Conservation (phyloP, 2,113 vertebrate species). For the Cercocebus atys region DNA sequence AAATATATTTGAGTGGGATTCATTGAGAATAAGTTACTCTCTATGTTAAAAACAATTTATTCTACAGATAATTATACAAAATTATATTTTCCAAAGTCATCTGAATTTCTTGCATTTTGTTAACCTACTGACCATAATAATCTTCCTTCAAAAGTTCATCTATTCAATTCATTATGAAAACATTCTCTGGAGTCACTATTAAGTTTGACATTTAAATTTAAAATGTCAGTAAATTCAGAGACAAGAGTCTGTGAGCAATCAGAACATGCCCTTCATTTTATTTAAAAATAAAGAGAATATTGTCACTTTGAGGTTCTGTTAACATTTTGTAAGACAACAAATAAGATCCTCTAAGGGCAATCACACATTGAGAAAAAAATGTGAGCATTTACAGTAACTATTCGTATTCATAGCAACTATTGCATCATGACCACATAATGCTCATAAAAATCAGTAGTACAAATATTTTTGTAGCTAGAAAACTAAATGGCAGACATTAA, state of each 20-base stretch:
- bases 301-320: neutral
- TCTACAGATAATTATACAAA: neutral
- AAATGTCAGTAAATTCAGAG: constrained; percentile 61
- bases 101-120: neutral
- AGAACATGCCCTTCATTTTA: constrained; percentile 24
- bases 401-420: neutral
- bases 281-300: constrained; percentile 3
- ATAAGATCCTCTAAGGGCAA: neutral
- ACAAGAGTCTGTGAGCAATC: neutral
- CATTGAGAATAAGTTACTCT: neutral
- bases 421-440: no score
- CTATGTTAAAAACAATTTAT: neutral
- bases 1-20: neutral
- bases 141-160: constrained; percentile 26
- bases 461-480: neutral
- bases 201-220: constrained; percentile 72
- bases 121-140: constrained; percentile 11
- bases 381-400: neutral
- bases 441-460: neutral
- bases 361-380: neutral
- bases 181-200: constrained; percentile 1
- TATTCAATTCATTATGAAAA: constrained; percentile 61
- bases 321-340: constrained; percentile 57
- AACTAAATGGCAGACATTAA: neutral
- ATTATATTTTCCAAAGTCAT: neutral